Conservation (phyloP, 2,113 vertebrate species). For the Brachyistius frenatus region DNA sequence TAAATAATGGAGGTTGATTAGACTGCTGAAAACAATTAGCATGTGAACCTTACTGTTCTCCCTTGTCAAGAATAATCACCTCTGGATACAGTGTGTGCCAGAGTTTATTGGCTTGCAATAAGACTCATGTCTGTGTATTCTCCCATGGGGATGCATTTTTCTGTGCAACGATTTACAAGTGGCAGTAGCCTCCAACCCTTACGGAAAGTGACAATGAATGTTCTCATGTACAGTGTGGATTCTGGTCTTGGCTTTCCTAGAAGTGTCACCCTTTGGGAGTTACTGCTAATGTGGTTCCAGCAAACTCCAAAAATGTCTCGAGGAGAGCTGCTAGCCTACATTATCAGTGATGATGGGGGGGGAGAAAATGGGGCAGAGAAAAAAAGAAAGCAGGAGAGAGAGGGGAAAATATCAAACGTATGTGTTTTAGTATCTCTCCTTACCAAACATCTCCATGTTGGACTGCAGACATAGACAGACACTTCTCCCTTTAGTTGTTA, state of each 20-base stretch:
- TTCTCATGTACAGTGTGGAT: constrained; percentile 9
- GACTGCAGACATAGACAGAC: not conserved
- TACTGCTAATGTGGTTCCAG: constrained; percentile 44
- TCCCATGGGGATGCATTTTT: constrained; percentile 13
- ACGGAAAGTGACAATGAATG: constrained; percentile 33
- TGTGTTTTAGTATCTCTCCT: not conserved
- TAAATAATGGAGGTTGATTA: constrained; percentile 16
- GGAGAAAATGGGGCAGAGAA: not conserved
- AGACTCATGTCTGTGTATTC: not conserved
- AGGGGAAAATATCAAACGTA: not conserved
- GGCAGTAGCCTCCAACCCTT: not conserved
- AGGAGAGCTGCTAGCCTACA: constrained; percentile 55
- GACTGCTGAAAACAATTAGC: constrained; percentile 29
- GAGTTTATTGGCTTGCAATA: too few species aligned
- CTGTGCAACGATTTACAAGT: not conserved
- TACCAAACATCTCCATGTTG: not conserved
- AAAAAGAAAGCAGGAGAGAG: not conserved
- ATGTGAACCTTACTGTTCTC: constrained; percentile 22
- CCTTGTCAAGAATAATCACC: constrained; percentile 4
- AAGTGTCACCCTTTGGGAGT: constrained; percentile 44
- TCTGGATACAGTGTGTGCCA: not conserved
- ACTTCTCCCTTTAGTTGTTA: not conserved
- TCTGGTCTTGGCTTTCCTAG: constrained; percentile 37
- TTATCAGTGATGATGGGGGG: constrained; percentile 16
- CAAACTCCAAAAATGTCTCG: constrained; percentile 54